Evolutionary conservation across 1,140 invertebrate genomes (phyloP).

Genomic region (Drosophila insularis): DNA sequence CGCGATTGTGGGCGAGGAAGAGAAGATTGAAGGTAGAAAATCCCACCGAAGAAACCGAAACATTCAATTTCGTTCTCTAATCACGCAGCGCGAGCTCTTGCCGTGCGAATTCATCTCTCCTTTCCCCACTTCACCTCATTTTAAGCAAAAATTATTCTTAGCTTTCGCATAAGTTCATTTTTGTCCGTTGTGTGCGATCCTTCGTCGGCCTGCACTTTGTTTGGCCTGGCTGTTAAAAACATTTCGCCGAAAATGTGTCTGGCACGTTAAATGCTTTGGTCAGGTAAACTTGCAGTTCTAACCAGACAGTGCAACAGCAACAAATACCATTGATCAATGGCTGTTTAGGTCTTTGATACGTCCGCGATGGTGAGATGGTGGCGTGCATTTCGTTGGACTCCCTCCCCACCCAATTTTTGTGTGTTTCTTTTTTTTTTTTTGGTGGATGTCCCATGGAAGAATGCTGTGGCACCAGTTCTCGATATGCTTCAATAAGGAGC

Average conservation of each 20-base stretch:
- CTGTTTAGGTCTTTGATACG: conserved; percentile 75
- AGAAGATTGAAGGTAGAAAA: conserved; percentile 38
- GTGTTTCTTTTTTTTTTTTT: conserved; percentile 30
- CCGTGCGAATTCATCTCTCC: conserved; percentile 52
- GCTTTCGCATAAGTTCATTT: conserved; percentile 47
- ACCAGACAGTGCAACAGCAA: conserved; percentile 74
- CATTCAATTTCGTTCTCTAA: conserved; percentile 78
- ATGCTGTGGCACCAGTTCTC: conserved; percentile 77
- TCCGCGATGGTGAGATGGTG: conserved; percentile 56
- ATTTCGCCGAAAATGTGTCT: conserved; percentile 80
- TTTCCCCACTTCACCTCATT: neutral
- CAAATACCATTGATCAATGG: conserved; percentile 77
- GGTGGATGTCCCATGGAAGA: conserved; percentile 76
- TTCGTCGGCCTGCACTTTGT: conserved; percentile 54
- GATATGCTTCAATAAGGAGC: conserved; percentile 74
- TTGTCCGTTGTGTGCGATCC: conserved; percentile 29
- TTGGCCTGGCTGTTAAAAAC: conserved; percentile 58
- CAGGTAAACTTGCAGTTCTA: conserved; percentile 77
- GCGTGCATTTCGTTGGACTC: conserved; percentile 39
- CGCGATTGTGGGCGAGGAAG: conserved; percentile 44
- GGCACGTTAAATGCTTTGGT: conserved; percentile 75
- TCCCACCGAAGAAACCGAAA: conserved; percentile 39
- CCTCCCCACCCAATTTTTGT: conserved; percentile 17
- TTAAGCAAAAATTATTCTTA: too few species aligned
- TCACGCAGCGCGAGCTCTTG: conserved; percentile 65